Evolutionary conservation across 2,797 vertebrate genomes (phyloP).

Genomic region (Sebastes taczanowskii): DNA sequence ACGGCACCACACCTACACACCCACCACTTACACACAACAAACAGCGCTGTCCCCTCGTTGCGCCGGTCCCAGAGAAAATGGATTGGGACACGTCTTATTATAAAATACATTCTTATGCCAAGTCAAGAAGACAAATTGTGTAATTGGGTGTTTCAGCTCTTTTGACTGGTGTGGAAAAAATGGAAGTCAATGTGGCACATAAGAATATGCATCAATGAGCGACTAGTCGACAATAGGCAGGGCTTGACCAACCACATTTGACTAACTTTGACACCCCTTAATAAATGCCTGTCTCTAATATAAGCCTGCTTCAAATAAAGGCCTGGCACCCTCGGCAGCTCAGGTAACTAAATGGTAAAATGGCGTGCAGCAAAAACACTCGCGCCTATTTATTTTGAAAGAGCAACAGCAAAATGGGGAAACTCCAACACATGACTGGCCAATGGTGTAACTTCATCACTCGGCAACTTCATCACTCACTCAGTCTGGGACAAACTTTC

Average conservation of each 20-base stretch:
- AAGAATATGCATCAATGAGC: no score
- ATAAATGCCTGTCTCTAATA: neutral
- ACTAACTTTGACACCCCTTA: neutral
- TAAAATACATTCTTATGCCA: no score
- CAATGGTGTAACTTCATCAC: neutral
- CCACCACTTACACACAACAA: neutral
- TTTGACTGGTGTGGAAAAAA: neutral
- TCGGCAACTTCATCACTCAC: neutral
- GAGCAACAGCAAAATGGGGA: neutral
- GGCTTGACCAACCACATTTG: neutral
- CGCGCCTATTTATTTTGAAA: neutral
- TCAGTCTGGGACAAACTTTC: neutral
- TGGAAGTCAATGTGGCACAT: no score
- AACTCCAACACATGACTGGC: neutral
- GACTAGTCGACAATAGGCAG: neutral
- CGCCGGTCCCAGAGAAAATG: no score
- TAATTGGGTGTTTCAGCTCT: neutral
- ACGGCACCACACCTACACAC: neutral
- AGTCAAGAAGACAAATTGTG: neutral
- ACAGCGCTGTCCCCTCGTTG: no score
- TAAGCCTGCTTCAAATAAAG: neutral
- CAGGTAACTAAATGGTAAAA: neutral
- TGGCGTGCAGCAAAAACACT: neutral
- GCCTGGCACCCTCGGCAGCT: neutral
- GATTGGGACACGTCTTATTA: neutral